phyloP scores from a whole-genome alignment of 2,888 invertebrate species.

The Mythimna lalbum region DNA sequence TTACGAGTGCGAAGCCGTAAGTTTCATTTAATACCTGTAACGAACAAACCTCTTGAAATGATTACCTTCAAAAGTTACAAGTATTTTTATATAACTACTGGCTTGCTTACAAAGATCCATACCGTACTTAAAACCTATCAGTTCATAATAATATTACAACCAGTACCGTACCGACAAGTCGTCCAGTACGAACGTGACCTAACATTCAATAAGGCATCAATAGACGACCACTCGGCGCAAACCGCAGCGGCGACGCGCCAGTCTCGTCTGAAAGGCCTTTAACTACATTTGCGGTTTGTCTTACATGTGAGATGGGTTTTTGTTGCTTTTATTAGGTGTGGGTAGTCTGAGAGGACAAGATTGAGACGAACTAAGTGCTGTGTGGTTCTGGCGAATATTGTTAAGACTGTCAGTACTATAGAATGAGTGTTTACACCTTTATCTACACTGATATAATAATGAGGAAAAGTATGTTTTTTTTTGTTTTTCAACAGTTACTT shows the following conservation, averaged over 20 bases:
- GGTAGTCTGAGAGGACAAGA: constrained; percentile 33
- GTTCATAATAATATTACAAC: neutral
- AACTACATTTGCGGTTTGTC: constrained; percentile 64
- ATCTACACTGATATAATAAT: too few species aligned
- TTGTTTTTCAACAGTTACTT: neutral
- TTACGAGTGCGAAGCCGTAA: too few species aligned
- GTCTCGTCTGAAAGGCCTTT: constrained; percentile 60
- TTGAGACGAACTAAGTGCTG: constrained; percentile 30
- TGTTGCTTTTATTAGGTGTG: constrained; percentile 55
- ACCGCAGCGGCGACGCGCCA: constrained; percentile 55
- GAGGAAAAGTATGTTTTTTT: too few species aligned
- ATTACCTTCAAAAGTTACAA: neutral
- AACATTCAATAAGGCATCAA: constrained; percentile 65
- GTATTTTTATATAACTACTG: neutral
- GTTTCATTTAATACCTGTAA: neutral
- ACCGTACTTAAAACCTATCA: neutral
- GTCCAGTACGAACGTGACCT: constrained; percentile 25
- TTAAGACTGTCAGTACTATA: neutral
- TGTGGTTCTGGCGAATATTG: neutral
- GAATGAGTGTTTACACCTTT: too few species aligned
- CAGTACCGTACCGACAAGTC: neutral
- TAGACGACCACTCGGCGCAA: constrained; percentile 57
- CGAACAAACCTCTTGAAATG: neutral
- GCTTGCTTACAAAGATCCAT: neutral
- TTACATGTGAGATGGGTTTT: constrained; percentile 51